Base-by-base conservation (phyloP, 2,113 vertebrate genomes). In the Rhadina sibilatrix region DNA sequence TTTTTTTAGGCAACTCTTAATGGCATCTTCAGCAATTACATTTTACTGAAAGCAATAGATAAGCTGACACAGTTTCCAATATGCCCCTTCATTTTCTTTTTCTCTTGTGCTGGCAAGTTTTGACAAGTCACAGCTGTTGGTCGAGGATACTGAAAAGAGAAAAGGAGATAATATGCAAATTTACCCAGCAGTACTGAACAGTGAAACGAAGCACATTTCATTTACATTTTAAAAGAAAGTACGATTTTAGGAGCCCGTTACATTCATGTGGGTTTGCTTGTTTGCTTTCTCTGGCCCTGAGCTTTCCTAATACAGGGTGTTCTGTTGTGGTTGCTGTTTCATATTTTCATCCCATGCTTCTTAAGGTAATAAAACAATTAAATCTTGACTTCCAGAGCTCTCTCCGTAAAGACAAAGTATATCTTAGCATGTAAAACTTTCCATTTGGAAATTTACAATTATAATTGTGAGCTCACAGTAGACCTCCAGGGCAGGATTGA, bases 61-160 rank as follows among this genome's bases (percentile, higher is more conserved):
- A 96, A 95, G 92, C 88, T 86, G 88, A 94, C 92, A 94, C 60
- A 64, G 76, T 96, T 94, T 95, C 94, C 94, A 96, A 89, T 95
- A 90, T 89, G 76, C n/a, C 94, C 94, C 72, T 93, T 95, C 92
- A 88, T 94, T 92, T 96, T 92, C 89, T 89, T 97, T 96, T 95
- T 86, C 86, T 65, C 85, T 90, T 75, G 86, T 92, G 90, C 96
- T 94, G 86, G 96, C 96, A 95, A 95, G 94, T 96, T 96, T 96
- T 96, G 96, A 96, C 96, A 97, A 96, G 94, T 92, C 96, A 93
- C 96, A 96, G 94, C 94, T 97, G 96, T 97, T 97, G 94, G 93
- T 90, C 17, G 44, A 96, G 96, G 94, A 96, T 94, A 93, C 88
- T 71, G 90, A 87, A 95, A 95, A 84, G 86, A 81, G 74, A 87